Conservation (phyloP, 1,140 invertebrate species). For the Leptinotarsa defecta region DNA sequence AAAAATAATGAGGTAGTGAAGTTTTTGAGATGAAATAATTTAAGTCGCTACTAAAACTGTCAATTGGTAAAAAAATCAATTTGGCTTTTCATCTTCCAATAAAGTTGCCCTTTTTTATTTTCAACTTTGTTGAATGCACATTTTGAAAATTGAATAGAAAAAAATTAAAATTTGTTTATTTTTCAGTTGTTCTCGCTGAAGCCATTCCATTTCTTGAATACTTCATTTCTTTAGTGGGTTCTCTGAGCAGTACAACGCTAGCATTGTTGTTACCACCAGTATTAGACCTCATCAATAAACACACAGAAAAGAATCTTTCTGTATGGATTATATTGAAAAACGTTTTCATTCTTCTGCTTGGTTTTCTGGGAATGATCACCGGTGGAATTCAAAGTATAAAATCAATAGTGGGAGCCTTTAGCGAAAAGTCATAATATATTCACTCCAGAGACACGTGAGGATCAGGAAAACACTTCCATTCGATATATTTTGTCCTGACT, state of each 20-base stretch:
- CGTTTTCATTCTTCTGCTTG: slow-evolving; percentile 70
- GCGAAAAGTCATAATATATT: too few relatives aligned
- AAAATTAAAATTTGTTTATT: slow-evolving; percentile 54
- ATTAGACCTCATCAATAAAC: slow-evolving; percentile 71
- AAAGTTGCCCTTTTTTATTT: too few relatives aligned
- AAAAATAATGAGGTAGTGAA: too few relatives aligned
- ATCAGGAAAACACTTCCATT: too few relatives aligned
- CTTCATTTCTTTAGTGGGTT: slow-evolving; percentile 89
- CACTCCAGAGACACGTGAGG: too few relatives aligned
- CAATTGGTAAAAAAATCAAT: too few relatives aligned
- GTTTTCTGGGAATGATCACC: slow-evolving; percentile 69
- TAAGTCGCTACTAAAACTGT: too few relatives aligned
- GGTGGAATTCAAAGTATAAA: slow-evolving; percentile 73
- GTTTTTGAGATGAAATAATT: too few relatives aligned
- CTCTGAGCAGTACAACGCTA: slow-evolving; percentile 80
- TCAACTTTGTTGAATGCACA: too few relatives aligned
- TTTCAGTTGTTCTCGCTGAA: slow-evolving; percentile 81
- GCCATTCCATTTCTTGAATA: slow-evolving; percentile 81
- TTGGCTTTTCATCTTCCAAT: too few relatives aligned
- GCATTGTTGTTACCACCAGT: slow-evolving; percentile 91
- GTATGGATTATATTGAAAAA: slow-evolving; percentile 66
- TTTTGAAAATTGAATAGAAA: too few relatives aligned
- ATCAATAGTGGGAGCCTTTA: slow-evolving; percentile 61
- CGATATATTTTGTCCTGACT: too few relatives aligned
- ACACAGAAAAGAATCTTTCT: slow-evolving; percentile 59